Conservation (phyloP, 2,888 invertebrate species). For the Noctua fimbriata region DNA sequence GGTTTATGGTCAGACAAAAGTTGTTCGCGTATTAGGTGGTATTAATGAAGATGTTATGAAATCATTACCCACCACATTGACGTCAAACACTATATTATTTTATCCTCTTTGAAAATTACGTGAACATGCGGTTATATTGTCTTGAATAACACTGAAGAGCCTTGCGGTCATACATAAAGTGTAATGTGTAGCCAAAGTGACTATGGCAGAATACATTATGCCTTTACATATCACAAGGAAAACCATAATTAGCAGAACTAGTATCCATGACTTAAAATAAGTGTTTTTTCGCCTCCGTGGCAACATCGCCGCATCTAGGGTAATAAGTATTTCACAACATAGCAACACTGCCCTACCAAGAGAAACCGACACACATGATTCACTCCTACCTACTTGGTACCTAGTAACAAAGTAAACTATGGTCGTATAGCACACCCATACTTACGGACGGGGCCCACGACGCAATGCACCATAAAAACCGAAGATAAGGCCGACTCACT, state of each 20-base stretch:
- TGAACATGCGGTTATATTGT: background rate
- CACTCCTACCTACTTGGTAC: background rate
- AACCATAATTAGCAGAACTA: background rate
- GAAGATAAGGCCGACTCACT: constrained; percentile 84
- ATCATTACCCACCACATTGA: background rate
- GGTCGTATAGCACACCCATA: constrained; percentile 65
- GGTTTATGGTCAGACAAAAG: background rate
- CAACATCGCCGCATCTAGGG: background rate
- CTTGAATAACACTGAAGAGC: background rate
- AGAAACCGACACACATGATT: background rate
- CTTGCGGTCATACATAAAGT: background rate
- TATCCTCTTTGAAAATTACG: background rate
- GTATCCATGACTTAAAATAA: background rate
- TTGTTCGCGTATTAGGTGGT: background rate
- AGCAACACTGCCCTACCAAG: background rate
- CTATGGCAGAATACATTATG: background rate
- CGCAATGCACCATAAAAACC: constrained; percentile 84
- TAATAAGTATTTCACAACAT: background rate
- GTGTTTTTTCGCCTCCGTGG: background rate
- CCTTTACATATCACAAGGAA: background rate
- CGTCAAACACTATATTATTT: background rate
- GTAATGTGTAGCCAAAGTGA: background rate
- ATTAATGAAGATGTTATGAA: background rate
- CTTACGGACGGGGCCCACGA: constrained; percentile 72
- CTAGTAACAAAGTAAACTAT: constrained; percentile 52